Conservation (phyloP, 2,797 vertebrate species). For the Darevskia mixta region DNA sequence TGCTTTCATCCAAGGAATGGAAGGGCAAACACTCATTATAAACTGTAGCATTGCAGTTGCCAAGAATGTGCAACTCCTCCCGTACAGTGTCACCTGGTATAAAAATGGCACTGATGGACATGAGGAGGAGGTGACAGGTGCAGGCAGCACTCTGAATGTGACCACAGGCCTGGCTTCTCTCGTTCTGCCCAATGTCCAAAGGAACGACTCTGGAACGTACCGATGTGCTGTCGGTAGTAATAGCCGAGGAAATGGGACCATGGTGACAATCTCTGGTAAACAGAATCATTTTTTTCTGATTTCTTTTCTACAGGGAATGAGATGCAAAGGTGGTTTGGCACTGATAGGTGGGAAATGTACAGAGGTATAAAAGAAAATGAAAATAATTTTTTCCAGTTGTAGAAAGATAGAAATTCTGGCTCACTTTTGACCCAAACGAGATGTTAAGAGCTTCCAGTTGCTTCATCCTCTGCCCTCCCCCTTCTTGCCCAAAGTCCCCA, state of each 20-base stretch:
- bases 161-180: not conserved
- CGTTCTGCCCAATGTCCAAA: not conserved
- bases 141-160: not conserved
- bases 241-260: not conserved
- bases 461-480: not conserved
- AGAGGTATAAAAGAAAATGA: not conserved
- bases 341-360: not conserved
- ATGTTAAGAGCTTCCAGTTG: not conserved
- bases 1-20: fast-evolving
- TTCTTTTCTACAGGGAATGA: not conserved
- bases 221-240: not conserved
- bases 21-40: not conserved
- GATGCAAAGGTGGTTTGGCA: not conserved
- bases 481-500: too few relatives aligned
- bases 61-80: not conserved
- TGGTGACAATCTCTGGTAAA: not conserved
- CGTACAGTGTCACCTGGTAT: not conserved
- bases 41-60: not conserved
- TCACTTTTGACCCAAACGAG: too few relatives aligned
- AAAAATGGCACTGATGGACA: not conserved
- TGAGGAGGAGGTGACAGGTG: not conserved
- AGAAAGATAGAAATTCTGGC: too few relatives aligned
- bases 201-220: constrained; percentile 2
- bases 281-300: not conserved
- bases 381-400: too few relatives aligned